Base-by-base conservation (phyloP, 1,140 invertebrate genomes). In the Nilaparvata lugens region DNA sequence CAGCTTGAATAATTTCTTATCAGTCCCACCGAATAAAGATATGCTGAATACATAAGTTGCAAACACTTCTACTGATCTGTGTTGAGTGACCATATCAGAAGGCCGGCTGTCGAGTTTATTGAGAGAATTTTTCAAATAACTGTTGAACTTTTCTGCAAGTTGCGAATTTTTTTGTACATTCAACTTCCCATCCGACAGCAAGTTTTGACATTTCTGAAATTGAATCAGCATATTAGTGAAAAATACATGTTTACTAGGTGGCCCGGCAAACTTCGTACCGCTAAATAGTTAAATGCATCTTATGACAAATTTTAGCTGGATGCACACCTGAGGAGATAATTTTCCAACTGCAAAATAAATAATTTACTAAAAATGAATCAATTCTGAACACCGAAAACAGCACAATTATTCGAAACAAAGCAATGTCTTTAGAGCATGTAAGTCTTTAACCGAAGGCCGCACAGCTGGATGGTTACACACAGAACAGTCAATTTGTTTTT, bases 1-100 rank as follows among this genome's bases (percentile, higher is more conserved):
- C 60, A 77, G 73, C 75, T 84, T 88, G 52, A 89, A 81, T 11
- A 88, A 70, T 75, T 88, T 91, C 70, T 85, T 91, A 67, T 95
- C 91, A 62, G 79, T 78, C 45, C 76, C 79, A 21, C 86, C 84
- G 75, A 89, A 92, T n/a, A 92, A 75, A 67, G 85, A 81, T 63
- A 82, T 81, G 58, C 84, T 80, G 18, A 93, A 75, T 3, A 88
- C 82, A 72, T 84, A 83, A 2, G 91, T 74, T 21, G 82, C 76
- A 75, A 87, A 89, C 1, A 86, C 71, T 70, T 85, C 84, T 18
- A 91, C 81, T 75, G 86, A 86, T 65, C 81, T 81, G 61, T 65
- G 79, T 74, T 65, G 69, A 70, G 68, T 78, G 73, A 73, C 78
- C 75, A 56, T 80, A 79, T 61, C 77, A 75, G 56, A 82, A 78